Conservation (phyloP, 2,113 vertebrate genomes). For the Platichthys flesus region DNA sequence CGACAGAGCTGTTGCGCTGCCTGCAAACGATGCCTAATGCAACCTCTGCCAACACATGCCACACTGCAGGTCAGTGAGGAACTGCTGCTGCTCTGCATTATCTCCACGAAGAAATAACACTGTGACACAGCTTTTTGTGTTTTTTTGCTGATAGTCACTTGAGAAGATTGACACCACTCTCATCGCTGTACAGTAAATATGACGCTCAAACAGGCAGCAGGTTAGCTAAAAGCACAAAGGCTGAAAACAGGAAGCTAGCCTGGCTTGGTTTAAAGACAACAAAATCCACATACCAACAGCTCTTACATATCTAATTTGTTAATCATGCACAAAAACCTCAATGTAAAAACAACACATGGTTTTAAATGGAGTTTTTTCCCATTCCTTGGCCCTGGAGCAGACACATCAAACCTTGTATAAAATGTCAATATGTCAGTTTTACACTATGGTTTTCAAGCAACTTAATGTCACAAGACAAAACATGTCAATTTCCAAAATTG, state of each 20-base stretch:
- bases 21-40: slow-evolving; percentile 62
- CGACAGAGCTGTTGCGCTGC: slow-evolving; percentile 60
- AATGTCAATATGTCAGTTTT: background rate
- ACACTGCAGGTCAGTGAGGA: slow-evolving; percentile 70
- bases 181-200: background rate
- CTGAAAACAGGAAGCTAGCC: background rate
- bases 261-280: background rate
- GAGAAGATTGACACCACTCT: background rate
- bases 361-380: background rate
- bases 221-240: slow-evolving; percentile 3
- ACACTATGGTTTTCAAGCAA: background rate
- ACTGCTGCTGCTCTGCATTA: background rate
- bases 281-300: background rate
- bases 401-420: background rate
- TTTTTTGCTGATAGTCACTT: background rate
- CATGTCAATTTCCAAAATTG: background rate
- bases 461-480: background rate
- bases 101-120: background rate
- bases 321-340: background rate
- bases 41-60: slow-evolving; percentile 61
- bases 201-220: background rate
- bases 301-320: background rate
- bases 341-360: background rate
- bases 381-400: background rate
- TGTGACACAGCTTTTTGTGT: background rate